Percentiles rank a stretch among this genome's conserved stretches.
These are phyloP conservation scores for Cebus imitator DNA, from an alignment of 2,113 vertebrate species.

Conservation along the genomic window DNA sequence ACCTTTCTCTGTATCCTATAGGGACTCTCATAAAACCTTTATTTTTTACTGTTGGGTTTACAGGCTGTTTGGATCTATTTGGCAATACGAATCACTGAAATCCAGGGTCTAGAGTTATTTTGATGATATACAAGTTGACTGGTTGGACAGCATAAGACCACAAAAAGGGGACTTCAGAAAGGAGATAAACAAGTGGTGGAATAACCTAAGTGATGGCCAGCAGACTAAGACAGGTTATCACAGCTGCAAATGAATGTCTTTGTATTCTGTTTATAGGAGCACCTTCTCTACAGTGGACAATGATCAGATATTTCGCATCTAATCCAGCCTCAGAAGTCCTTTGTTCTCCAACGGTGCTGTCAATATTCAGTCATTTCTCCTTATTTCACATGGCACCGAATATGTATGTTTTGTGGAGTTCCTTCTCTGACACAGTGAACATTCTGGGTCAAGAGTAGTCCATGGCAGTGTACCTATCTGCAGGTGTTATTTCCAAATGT, in stretches of 20 bases:
- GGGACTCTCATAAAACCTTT: constrained; percentile 88
- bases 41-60: constrained; percentile 90
- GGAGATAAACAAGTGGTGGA: too few species aligned
- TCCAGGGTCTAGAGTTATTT: too few species aligned
- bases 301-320: constrained; percentile 88
- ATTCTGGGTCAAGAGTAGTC: constrained; percentile 96
- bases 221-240: constrained; percentile 79
- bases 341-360: constrained; percentile 94
- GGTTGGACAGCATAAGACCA: too few species aligned
- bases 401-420: constrained; percentile 99
- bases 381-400: constrained; percentile 95
- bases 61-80: too few species aligned
- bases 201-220: too few species aligned
- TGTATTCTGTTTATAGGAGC: constrained; percentile 94
- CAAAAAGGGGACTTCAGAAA: too few species aligned
- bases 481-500: constrained; percentile 84
- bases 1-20: constrained; percentile 74
- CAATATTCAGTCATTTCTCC: constrained; percentile 96
- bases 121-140: too few species aligned
- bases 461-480: constrained; percentile 94
- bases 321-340: constrained; percentile 91
- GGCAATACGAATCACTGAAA: too few species aligned
- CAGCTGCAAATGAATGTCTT: constrained; percentile 88
- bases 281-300: too few species aligned
- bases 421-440: constrained; percentile 93